Evolutionary conservation across 1,140 invertebrate species (phyloP).

Genomic region (Drosophila murphyi): DNA sequence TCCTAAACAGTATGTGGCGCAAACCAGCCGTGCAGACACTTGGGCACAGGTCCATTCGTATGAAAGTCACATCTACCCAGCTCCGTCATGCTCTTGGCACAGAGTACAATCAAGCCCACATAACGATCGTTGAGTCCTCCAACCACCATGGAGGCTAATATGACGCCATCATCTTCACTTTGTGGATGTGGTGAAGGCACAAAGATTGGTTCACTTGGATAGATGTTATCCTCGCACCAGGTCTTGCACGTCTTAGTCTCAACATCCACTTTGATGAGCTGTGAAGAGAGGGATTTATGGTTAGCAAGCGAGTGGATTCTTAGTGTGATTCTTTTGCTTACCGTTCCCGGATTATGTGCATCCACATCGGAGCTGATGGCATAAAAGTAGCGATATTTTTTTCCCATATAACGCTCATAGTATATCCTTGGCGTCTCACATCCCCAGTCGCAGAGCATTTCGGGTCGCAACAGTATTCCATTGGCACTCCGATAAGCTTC

Average conservation of each 20-base stretch:
- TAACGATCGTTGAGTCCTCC: constrained; percentile 86
- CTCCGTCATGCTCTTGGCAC: constrained; percentile 89
- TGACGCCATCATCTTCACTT: constrained; percentile 92
- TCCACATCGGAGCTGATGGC: constrained; percentile 95
- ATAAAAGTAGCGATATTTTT: constrained; percentile 93
- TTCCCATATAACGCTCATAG: constrained; percentile 87
- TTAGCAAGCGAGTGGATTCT: neutral
- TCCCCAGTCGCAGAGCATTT: constrained; percentile 90
- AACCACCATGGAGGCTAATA: constrained; percentile 90
- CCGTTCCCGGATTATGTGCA: constrained; percentile 91
- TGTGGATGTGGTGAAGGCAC: constrained; percentile 89
- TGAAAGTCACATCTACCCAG: constrained; percentile 88
- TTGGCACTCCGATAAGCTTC: constrained; percentile 85
- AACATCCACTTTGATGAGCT: constrained; percentile 93
- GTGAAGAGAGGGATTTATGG: neutral
- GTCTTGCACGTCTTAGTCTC: constrained; percentile 87
- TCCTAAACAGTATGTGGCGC: constrained; percentile 73
- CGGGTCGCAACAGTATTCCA: constrained; percentile 87
- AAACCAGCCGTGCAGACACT: constrained; percentile 93
- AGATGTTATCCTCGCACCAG: constrained; percentile 90
- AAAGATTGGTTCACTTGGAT: constrained; percentile 95
- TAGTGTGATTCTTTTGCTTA: constrained; percentile 82
- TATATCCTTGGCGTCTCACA: constrained; percentile 94
- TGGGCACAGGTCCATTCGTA: constrained; percentile 90
- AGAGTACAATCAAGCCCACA: constrained; percentile 89